Evolutionary conservation across 2,113 vertebrate genomes (phyloP), one percentile per base, ranked within the genome.

Genomic region (Asarcornis scutulata): DNA sequence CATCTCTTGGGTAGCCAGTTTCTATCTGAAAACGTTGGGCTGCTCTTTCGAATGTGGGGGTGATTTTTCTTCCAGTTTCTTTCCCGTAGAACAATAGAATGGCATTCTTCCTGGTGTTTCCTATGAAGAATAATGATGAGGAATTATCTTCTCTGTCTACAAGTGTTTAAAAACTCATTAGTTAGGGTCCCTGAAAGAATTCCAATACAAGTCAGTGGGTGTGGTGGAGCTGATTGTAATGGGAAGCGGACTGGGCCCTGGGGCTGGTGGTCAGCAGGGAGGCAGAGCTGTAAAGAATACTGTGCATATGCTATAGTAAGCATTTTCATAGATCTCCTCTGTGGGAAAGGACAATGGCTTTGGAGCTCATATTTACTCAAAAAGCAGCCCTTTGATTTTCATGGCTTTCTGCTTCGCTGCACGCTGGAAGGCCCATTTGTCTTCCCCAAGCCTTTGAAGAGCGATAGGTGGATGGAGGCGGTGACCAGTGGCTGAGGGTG

Each of bases 141-240:
- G 95, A 96, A 95, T 95, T 95, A 95, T 95, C 91, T 93, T 72
- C 86, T 94, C 83, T 95, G 95, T 95, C 93, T 95, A 89, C 85
- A 97, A 95, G 93, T 89, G 48, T 96, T 96, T 97, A 97, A 91
- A 97, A 95, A 78, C 87, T 89, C 95, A 75, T 95, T 96, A 92
- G 84, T 95, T 92, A 93, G 75, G 60, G 78, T 95, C 52, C 72
- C 50, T 89, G 93, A 94, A 93, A 93, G 91, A 90, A 94, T 93
- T 93, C 91, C 87, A 93, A 76, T 91, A 78, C 91, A 95, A 95
- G 89, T 83, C 87, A 80, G 82, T 91, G 96, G 93, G 96, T 89
- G 96, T 94, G 95, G 89, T 96, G 91, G 78, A 92, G 88, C 42
- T 86, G 59, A 79, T 96, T 95, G 93, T 96, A 76, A 87, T 94